phyloP scores from a whole-genome alignment of 1,140 invertebrate genomes.

The Anadara kagoshimensis region DNA sequence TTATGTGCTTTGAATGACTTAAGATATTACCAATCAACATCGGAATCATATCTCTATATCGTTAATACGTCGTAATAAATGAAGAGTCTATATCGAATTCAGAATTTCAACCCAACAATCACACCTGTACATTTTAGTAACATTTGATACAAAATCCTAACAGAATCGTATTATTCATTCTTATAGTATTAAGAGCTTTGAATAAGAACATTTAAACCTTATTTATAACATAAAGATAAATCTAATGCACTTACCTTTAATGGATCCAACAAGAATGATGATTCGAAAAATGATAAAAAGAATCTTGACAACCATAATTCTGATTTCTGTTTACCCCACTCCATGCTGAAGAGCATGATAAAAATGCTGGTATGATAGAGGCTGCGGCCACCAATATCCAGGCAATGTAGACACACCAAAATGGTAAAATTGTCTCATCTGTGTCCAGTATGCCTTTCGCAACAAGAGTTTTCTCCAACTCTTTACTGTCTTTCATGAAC shows the following conservation, averaged over 20 bases:
- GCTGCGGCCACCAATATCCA: conserved; percentile 53
- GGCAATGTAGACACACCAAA: conserved; percentile 50
- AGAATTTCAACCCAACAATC: too few species aligned
- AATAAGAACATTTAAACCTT: too few species aligned
- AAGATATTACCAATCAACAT: too few species aligned
- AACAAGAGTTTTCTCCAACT: conserved; percentile 37
- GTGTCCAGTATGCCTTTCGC: conserved; percentile 32
- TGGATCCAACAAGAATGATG: conserved; percentile 59
- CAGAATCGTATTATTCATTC: too few species aligned
- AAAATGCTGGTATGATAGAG: conserved; percentile 50
- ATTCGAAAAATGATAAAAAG: conserved; percentile 60
- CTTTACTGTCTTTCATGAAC: conserved; percentile 27
- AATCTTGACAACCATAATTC: conserved; percentile 62
- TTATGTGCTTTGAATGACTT: too few species aligned
- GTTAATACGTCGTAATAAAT: too few species aligned
- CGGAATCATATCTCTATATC: too few species aligned
- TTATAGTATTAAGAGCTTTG: too few species aligned
- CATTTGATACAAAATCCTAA: too few species aligned
- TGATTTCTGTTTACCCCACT: conserved; percentile 64
- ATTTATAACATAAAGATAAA: too few species aligned
- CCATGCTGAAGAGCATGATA: conserved; percentile 59
- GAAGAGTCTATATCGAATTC: too few species aligned
- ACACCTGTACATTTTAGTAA: too few species aligned
- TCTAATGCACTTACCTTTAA: conserved; percentile 51
- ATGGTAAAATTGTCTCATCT: conserved; percentile 50